Evolutionary conservation across 2,797 vertebrate genomes (phyloP).

Genomic region (Eulemur albifrons): DNA sequence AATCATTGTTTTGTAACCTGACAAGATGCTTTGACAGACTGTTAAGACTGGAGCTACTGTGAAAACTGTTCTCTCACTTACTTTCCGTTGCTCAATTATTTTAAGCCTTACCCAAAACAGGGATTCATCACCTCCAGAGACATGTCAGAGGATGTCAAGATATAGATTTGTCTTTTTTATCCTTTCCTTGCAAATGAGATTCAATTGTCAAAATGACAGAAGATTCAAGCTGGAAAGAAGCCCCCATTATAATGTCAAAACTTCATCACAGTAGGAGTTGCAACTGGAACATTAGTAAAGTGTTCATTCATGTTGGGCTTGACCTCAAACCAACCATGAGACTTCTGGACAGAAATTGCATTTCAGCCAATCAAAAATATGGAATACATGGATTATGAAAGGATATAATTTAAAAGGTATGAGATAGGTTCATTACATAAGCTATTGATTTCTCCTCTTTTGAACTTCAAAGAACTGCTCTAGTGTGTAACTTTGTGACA

Average conservation of each 20-base stretch:
- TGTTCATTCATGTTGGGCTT: conserved; percentile 49
- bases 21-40: conserved; percentile 70
- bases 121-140: conserved; percentile 80
- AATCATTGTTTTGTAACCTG: conserved; percentile 74
- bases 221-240: conserved; percentile 65
- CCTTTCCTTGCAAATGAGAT: conserved; percentile 80
- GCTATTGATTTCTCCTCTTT: conserved; percentile 22
- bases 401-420: conserved; percentile 14
- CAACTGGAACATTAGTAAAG: conserved; percentile 16
- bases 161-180: conserved; percentile 84
- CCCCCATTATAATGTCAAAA: conserved; percentile 76
- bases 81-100: conserved; percentile 77
- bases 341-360: conserved; percentile 46
- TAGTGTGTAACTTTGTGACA: not conserved
- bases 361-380: conserved; percentile 37
- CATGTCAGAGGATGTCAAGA: conserved; percentile 80
- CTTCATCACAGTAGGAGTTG: conserved; percentile 63
- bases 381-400: conserved; percentile 30
- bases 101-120: conserved; percentile 77
- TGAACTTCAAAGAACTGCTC: conserved; percentile 56
- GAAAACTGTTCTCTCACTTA: conserved; percentile 71
- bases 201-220: conserved; percentile 84
- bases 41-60: conserved; percentile 65
- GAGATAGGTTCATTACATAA: conserved; percentile 53
- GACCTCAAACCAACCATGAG: conserved; percentile 12